These are phyloP conservation scores for Malacosoma neustria DNA, from an alignment of 2,888 invertebrate species.

Conservation along the genomic window DNA sequence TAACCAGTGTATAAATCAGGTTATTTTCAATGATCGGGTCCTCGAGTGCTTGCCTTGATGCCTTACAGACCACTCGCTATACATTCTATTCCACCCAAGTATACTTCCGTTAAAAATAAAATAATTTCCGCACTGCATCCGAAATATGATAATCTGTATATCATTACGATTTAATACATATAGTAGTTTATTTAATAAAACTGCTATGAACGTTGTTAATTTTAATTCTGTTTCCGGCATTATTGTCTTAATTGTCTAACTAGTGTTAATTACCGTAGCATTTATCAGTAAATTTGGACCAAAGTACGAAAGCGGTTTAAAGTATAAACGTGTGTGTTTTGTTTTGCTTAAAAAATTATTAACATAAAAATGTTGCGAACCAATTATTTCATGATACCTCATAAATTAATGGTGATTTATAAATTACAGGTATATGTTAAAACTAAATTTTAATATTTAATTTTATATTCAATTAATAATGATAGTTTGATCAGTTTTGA, in stretches of 20 bases:
- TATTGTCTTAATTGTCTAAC: too few relatives aligned
- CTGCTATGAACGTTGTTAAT: background rate
- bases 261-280: background rate
- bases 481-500: too few relatives aligned
- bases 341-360: background rate
- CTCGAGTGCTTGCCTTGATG: conserved; percentile 21
- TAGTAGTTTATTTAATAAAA: background rate
- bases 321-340: background rate
- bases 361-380: too few relatives aligned
- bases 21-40: too few relatives aligned
- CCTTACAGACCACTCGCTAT: conserved; percentile 17
- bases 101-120: conserved; percentile 38
- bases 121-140: conserved; percentile 36
- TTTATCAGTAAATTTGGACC: background rate
- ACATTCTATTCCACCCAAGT: conserved; percentile 18
- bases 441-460: too few relatives aligned
- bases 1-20: too few relatives aligned
- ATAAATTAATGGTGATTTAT: too few relatives aligned
- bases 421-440: too few relatives aligned
- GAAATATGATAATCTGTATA: conserved; percentile 23
- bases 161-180: background rate
- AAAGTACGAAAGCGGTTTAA: background rate
- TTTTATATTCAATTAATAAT: too few relatives aligned
- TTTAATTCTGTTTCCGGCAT: background rate
- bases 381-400: too few relatives aligned